A percentile compares a stretch with the other conserved stretches of the same genome.
Evolutionary conservation across 2,888 invertebrate species (phyloP).

Genomic region (Teleogryllus oceanicus): DNA sequence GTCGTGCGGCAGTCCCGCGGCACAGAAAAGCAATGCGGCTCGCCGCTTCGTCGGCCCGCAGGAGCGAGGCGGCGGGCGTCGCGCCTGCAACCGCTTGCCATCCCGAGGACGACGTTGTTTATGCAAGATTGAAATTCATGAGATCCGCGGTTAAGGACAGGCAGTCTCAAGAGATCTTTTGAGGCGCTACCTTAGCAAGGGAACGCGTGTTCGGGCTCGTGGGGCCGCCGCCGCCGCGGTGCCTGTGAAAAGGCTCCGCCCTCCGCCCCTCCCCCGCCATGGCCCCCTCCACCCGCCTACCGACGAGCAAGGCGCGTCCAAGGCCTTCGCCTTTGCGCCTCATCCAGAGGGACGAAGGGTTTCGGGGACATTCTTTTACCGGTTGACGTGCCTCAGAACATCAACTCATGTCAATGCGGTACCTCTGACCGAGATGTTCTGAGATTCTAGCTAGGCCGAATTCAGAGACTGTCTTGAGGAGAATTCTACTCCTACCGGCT

Average conservation of each 20-base stretch:
- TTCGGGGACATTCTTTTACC: too few species aligned
- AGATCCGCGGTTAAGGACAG: not conserved
- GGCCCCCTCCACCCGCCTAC: not conserved
- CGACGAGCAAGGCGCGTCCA: not conserved
- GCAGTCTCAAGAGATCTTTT: not conserved
- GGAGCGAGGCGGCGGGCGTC: too few species aligned
- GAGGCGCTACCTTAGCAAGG: constrained; percentile 1
- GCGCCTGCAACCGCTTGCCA: not conserved
- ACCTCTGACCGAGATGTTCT: too few species aligned
- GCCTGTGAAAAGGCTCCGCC: not conserved
- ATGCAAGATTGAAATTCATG: constrained; percentile 18
- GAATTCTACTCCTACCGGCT: too few species aligned
- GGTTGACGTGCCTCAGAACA: too few species aligned
- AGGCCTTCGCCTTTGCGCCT: not conserved
- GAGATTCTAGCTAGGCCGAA: too few species aligned
- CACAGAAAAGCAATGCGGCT: too few species aligned
- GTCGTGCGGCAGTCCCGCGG: too few species aligned
- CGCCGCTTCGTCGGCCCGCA: too few species aligned
- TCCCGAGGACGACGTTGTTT: not conserved
- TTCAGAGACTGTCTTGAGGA: too few species aligned
- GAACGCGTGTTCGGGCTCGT: not conserved
- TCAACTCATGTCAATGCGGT: too few species aligned
- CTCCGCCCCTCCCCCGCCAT: not conserved
- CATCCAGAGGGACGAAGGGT: too few species aligned
- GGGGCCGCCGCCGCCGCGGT: not conserved